Conservation (phyloP, 2,888 invertebrate species). For the Sinodicranocentrus sp. region DNA sequence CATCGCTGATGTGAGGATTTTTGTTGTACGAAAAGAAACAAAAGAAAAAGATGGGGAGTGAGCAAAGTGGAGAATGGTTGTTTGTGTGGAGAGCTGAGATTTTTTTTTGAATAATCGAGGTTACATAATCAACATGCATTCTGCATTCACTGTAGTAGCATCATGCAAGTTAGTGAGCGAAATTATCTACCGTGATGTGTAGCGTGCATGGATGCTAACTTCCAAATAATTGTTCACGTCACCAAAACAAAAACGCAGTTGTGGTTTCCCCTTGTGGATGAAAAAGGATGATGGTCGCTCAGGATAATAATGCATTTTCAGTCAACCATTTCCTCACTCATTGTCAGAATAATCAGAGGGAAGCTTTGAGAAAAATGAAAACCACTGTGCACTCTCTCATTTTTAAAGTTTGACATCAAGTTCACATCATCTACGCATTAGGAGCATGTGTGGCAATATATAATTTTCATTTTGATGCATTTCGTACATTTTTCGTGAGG, state of each 20-base stretch:
- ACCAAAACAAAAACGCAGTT: slow-evolving; percentile 23
- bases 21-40: background rate
- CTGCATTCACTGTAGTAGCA: slow-evolving; percentile 28
- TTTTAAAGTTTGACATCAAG: background rate
- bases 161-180: too few species aligned
- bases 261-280: background rate
- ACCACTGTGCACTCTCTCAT: background rate
- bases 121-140: slow-evolving; percentile 42
- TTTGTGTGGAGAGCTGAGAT: too few species aligned
- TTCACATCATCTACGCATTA: background rate
- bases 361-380: background rate
- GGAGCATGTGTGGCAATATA: background rate
- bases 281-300: background rate
- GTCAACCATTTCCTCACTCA: slow-evolving; percentile 9
- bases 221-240: slow-evolving; percentile 5
- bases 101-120: slow-evolving; percentile 10
- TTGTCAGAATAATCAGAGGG: too few species aligned
- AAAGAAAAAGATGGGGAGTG: too few species aligned
- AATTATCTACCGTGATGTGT: background rate
- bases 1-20: slow-evolving; percentile 12
- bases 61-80: background rate
- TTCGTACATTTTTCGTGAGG: too few species aligned
- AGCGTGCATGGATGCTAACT: background rate
- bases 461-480: background rate
- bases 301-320: slow-evolving; percentile 16